Conservation (phyloP, 2,797 vertebrate species). For the Hemibagrus guttatus region DNA sequence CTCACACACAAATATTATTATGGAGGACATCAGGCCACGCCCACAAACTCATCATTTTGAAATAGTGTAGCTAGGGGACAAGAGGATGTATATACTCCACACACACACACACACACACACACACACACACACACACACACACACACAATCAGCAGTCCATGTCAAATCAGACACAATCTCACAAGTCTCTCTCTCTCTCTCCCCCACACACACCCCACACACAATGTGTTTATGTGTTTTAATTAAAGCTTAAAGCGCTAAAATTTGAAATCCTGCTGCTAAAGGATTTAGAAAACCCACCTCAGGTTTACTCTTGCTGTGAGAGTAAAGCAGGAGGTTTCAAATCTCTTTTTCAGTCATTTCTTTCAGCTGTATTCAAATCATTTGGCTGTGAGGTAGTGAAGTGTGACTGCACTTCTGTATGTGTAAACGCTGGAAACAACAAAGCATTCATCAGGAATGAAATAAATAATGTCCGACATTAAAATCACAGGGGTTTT, state of each 20-base stretch:
- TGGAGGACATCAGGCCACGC: not conserved
- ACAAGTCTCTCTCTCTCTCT: not conserved
- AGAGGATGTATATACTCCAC: no score
- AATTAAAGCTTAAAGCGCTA: slow-evolving; percentile 12
- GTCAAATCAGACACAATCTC: slow-evolving; percentile 6
- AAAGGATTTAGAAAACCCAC: slow-evolving; percentile 3
- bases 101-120: no score
- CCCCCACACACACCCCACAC: not conserved
- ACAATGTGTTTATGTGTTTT: not conserved
- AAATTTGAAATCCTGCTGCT: not conserved
- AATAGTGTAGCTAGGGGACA: not conserved
- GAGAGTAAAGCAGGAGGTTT: not conserved
- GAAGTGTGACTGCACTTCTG: not conserved
- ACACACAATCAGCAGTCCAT: not conserved
- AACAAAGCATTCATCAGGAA: not conserved
- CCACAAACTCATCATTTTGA: slow-evolving; percentile 8
- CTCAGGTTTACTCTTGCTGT: not conserved
- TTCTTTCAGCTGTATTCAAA: not conserved
- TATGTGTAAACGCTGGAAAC: not conserved
- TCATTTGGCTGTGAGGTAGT: not conserved
- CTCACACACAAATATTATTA: slow-evolving; percentile 20
- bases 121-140: not conserved
- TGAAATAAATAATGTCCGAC: not conserved
- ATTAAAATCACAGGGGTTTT: not conserved
- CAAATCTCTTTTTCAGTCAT: not conserved